Base-by-base conservation (phyloP, 2,888 invertebrate species). In the Eurytoma adleriae region DNA sequence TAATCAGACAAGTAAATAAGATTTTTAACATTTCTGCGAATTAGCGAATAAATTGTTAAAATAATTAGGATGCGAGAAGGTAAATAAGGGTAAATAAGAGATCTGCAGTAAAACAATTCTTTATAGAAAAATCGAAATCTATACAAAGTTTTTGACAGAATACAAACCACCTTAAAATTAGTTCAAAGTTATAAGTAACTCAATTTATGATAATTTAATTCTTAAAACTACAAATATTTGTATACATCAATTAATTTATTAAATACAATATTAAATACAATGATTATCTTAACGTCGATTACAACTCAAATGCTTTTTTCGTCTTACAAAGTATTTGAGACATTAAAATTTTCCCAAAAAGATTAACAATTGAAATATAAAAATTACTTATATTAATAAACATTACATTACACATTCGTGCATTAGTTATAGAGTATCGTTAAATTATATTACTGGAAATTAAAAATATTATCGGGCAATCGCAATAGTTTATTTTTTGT, bases 81-180 rank as follows among this genome's bases (percentile, higher is more conserved):
- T 30, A 30, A 4, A 30, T 30, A 30, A 30, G 30, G 30, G 30
- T 30, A 30, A 30, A 30, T 30, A 30, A 30, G 30, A 30, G 30
- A 30, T 30, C 30, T 30, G 4, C 30, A 30, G 30, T 52, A 76
- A 40, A 3, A 78, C n/a, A 71, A 24, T 54, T 64, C 12, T 82
- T 79, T 77, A 64, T 68, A 79, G 52, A 78, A 81, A 79, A 73
- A 78, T 72, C 79, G 27, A 68, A 79, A 79, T 82, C 76, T 77
- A 79, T 76, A 82, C 69, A 79, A 79, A 79, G 64, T 72, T 82
- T 20, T 72, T 79, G 68, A 67, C 69, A 50, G 18, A 76, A 73
- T 82, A 82, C 64, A 82, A 73, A 57, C 77, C n/a, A 24, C n/a
- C 71, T 73, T 79, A 79, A 72, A 73, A 76, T 48, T 66, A 79